These are phyloP conservation scores for Knipowitschia caucasica DNA, from an alignment of 2,797 vertebrate species.

Conservation along the genomic window DNA sequence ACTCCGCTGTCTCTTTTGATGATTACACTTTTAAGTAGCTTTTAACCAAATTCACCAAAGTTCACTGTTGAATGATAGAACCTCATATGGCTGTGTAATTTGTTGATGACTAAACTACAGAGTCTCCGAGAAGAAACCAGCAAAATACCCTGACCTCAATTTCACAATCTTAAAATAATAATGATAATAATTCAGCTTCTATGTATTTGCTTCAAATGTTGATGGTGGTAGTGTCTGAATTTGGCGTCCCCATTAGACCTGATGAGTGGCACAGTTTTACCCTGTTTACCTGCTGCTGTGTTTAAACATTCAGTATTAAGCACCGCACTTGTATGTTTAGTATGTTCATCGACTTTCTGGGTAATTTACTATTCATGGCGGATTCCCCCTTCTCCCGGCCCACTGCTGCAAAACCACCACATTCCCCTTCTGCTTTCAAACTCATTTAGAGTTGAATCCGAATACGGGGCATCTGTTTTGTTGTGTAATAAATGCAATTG, in stretches of 20 bases:
- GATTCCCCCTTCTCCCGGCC: constrained; percentile 1
- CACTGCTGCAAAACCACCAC: neutral
- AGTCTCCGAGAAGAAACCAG: no score
- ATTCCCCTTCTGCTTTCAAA: constrained; percentile 11
- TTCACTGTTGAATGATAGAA: no score
- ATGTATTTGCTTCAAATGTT: no score
- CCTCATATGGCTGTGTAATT: no score
- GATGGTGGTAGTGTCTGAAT: neutral
- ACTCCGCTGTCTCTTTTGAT: no score
- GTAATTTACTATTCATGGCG: constrained; percentile 1
- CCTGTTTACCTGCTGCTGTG: constrained; percentile 1
- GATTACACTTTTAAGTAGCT: no score
- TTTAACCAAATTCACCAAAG: no score
- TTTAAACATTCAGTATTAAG: constrained; percentile 11
- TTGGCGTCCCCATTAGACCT: neutral
- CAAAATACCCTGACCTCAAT: no score
- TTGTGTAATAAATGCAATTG: neutral
- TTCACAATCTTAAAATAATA: no score
- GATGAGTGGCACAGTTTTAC: neutral
- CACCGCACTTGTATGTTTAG: neutral
- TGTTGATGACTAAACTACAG: no score
- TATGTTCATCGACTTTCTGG: neutral
- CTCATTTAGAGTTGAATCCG: neutral
- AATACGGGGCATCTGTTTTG: no score
- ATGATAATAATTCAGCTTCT: no score